These are phyloP conservation scores for Piprites chloris DNA, from an alignment of 2,113 vertebrate genomes.

Conservation along the genomic window DNA sequence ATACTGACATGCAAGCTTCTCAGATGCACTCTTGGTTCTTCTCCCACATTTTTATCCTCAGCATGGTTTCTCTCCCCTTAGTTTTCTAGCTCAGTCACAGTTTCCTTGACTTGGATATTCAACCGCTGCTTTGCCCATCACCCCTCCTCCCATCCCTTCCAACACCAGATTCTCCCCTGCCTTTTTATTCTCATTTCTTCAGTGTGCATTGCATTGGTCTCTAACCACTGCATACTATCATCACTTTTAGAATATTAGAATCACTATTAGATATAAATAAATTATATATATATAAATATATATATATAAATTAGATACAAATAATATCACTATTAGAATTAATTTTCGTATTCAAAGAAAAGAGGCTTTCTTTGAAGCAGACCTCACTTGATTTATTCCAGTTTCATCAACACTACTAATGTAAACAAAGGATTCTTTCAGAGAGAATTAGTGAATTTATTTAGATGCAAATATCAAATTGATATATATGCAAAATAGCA, in stretches of 20 bases:
- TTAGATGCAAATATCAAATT: background rate
- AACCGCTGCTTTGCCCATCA: background rate
- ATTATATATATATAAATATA: too few species aligned
- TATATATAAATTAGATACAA: too few species aligned
- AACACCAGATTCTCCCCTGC: background rate
- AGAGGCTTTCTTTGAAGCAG: background rate
- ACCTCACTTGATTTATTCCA: background rate
- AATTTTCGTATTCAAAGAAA: background rate
- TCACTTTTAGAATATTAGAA: background rate
- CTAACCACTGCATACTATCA: background rate
- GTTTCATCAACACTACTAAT: background rate
- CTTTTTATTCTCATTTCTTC: background rate
- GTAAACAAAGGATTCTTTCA: constrained; percentile 2
- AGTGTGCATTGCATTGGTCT: background rate
- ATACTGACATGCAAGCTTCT: background rate
- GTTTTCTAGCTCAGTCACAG: background rate
- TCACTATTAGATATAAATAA: background rate
- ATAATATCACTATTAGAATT: background rate
- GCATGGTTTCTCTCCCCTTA: background rate
- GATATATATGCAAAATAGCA: background rate
- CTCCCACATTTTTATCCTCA: background rate
- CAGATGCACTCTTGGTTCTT: background rate
- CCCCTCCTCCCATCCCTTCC: background rate
- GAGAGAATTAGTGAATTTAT: background rate
- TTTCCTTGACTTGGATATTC: background rate